phyloP scores from a whole-genome alignment of 2,113 vertebrate species.

The Zapornia atra region DNA sequence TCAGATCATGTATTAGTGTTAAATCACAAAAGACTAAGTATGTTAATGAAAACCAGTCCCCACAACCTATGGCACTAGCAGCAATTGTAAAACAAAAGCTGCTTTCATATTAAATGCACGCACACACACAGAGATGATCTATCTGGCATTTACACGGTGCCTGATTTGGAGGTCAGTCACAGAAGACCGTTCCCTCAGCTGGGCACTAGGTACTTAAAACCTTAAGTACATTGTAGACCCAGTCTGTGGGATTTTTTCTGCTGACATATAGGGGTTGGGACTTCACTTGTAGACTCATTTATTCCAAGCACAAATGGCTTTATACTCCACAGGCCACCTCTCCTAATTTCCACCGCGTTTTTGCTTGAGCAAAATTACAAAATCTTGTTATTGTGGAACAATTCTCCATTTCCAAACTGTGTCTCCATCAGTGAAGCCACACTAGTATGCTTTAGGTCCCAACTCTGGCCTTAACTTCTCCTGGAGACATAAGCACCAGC shows the following conservation, averaged over 20 bases:
- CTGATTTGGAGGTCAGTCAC: neutral
- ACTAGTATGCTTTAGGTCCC: neutral
- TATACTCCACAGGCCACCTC: neutral
- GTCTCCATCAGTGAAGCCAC: neutral
- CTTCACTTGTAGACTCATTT: neutral
- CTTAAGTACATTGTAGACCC: neutral
- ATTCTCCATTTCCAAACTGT: neutral
- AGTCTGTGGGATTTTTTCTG: neutral
- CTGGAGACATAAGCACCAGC: neutral
- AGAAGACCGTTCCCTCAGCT: neutral
- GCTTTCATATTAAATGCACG: conserved; percentile 28
- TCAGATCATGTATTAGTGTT: conserved; percentile 38
- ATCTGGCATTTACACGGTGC: neutral
- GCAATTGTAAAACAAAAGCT: conserved; percentile 54
- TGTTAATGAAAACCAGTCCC: conserved; percentile 58
- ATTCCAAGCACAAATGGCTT: neutral
- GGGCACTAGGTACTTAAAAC: neutral
- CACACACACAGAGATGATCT: neutral
- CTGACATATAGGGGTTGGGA: neutral
- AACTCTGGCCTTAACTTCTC: neutral
- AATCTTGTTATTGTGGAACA: neutral
- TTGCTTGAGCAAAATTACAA: neutral
- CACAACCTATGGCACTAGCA: neutral
- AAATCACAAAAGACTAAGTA: conserved; percentile 50
- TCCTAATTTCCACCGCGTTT: neutral